Conservation (phyloP, 2,797 vertebrate genomes). For the Mionectes olivaceus region DNA sequence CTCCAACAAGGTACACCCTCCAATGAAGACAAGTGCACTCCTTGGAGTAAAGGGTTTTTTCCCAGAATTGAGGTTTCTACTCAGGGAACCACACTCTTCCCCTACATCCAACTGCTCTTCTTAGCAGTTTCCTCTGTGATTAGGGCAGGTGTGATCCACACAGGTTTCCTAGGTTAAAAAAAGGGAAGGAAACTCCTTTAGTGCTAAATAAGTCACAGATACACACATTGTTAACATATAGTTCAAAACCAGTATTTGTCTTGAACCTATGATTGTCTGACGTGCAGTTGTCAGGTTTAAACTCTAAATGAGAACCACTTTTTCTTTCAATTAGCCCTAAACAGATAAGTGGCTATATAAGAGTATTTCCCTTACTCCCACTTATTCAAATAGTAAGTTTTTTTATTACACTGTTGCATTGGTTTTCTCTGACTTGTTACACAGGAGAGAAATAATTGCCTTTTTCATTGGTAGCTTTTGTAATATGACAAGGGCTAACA, state of each 20-base stretch:
- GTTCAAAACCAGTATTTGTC: not conserved
- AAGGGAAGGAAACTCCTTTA: not conserved
- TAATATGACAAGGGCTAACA: not conserved
- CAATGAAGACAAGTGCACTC: not conserved
- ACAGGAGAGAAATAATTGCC: not conserved
- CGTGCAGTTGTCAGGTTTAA: not conserved
- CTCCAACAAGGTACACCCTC: not conserved
- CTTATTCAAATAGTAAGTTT: not conserved
- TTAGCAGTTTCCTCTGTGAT: not conserved
- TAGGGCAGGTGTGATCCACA: not conserved
- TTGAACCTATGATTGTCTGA: not conserved
- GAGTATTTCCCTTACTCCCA: not conserved
- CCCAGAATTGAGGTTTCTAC: not conserved
- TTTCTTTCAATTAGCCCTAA: not conserved
- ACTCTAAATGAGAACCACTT: not conserved
- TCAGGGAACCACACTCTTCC: accelerated
- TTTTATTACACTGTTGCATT: not conserved
- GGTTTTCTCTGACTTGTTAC: not conserved
- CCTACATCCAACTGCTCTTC: accelerated
- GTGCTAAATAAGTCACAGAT: accelerated
- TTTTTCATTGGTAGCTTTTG: not conserved
- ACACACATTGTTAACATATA: not conserved
- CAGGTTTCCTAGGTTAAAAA: not conserved
- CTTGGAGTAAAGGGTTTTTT: not conserved
- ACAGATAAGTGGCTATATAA: not conserved